Evolutionary conservation across 2,797 vertebrate genomes (phyloP), one percentile per base, ranked within the genome.

Genomic region (Sebastes oblongus): DNA sequence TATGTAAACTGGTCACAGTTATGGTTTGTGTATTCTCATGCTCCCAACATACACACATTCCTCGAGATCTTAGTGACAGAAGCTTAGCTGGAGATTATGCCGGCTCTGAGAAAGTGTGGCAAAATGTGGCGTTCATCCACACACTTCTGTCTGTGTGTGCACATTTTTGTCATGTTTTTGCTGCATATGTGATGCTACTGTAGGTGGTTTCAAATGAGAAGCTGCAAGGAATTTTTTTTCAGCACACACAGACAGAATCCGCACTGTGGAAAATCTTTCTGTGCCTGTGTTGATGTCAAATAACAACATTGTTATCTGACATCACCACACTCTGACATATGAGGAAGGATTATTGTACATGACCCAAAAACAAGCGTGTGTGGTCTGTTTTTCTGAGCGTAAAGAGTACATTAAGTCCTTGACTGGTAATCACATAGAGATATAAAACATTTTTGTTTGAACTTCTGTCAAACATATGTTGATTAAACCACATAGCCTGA

Each of bases 21-120:
- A 72, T 72, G 67, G 56, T 75, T 64, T 86, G 82, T 77, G 24
- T 82, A 27, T 79, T 76, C 39, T 64, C 22, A 30, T 80, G 68
- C 87, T 81, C 25, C 73, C 55, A 66, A 79, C 60, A 70, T 75
- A 75, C 73, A 80, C 73, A 80, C 81, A 91, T 92, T 93, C 90
- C 90, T 82, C 0, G 46, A 87, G 83, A 86, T 87, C 81, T 91
- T 93, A 82, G 80, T 68, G 83, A 78, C 85, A 77, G 79, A 74
- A 75, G 88, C 82, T 90, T 89, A 91, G 75, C 81, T 39, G 62
- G 72, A 90, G 88, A 88, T 92, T 89, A 90, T 42, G 60, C 59
- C 8, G 52, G 71, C 66, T 77, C 58, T 66, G 42, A 60, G 66
- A 76, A 79, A 65, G 50, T n/a, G 60, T 76, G 71, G 66, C 34